Evolutionary conservation across 1,140 invertebrate species (phyloP).

Genomic region (Cydia fagiglandana): DNA sequence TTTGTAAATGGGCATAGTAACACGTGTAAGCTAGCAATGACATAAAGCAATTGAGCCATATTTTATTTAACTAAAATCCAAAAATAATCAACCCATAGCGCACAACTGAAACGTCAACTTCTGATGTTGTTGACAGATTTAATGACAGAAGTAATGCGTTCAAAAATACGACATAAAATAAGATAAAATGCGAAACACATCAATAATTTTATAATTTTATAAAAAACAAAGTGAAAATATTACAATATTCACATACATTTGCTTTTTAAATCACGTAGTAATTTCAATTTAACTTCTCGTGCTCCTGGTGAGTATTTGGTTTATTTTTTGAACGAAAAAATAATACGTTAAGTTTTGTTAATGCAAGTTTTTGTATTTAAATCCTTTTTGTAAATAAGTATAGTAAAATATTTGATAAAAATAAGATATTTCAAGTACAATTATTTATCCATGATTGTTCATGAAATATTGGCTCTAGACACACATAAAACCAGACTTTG

Average conservation of each 20-base stretch:
- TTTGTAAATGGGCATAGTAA: slow-evolving; percentile 97
- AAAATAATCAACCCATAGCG: slow-evolving; percentile 59
- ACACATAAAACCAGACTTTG: too few species aligned
- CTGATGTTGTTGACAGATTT: slow-evolving; percentile 6
- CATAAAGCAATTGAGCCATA: slow-evolving; percentile 73
- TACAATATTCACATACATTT: too few species aligned
- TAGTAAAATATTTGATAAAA: background rate
- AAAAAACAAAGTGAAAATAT: too few species aligned
- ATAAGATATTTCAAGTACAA: too few species aligned
- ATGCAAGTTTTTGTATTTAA: background rate
- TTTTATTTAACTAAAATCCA: slow-evolving; percentile 47
- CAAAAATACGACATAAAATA: background rate
- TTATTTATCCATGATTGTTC: too few species aligned
- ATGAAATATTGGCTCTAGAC: too few species aligned
- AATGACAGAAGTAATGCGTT: background rate
- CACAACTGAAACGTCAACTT: slow-evolving; percentile 33
- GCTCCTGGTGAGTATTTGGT: too few species aligned
- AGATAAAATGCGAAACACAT: too few species aligned
- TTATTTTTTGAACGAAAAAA: background rate
- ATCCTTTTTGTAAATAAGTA: background rate
- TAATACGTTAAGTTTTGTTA: background rate
- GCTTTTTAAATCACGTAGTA: too few species aligned
- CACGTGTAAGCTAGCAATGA: slow-evolving; percentile 88
- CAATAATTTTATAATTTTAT: too few species aligned
- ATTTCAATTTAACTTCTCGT: too few species aligned